A percentile compares a stretch with the other conserved stretches of the same genome.
Conservation (phyloP, 2,888 invertebrate species). For the Itoplectis maculator region DNA sequence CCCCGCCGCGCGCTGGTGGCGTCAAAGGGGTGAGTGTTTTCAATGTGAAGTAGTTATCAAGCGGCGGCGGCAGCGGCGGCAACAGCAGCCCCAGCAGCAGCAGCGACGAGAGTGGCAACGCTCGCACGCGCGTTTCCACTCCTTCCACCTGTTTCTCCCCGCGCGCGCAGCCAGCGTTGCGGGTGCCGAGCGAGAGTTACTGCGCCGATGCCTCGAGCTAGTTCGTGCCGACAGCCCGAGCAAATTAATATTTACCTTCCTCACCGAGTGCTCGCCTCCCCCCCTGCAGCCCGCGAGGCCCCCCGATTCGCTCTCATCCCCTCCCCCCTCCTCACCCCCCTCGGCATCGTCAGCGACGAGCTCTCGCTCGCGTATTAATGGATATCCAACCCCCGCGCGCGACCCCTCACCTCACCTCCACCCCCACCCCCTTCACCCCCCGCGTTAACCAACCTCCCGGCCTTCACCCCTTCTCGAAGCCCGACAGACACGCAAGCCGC, state of each 20-base stretch:
- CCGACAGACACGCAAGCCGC: slow-evolving; percentile 83
- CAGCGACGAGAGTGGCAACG: slow-evolving; percentile 44
- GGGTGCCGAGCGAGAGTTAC: slow-evolving; percentile 34
- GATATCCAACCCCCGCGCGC: slow-evolving; percentile 77
- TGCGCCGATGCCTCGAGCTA: slow-evolving; percentile 64
- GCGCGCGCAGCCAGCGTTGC: slow-evolving; percentile 38
- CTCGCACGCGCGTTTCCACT: slow-evolving; percentile 56
- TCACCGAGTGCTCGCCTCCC: slow-evolving; percentile 71
- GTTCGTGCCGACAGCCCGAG: slow-evolving; percentile 74
- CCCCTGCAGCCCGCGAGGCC: slow-evolving; percentile 65
- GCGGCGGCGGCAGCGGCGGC: too few species aligned
- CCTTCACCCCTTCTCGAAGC: slow-evolving; percentile 60
- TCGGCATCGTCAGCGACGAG: slow-evolving; percentile 72
- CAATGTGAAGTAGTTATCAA: slow-evolving; percentile 62
- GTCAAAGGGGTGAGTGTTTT: slow-evolving; percentile 58
- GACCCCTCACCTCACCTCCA: slow-evolving; percentile 54
- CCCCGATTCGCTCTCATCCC: slow-evolving; percentile 40
- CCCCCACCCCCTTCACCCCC: too few species aligned
- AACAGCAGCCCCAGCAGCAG: too few species aligned
- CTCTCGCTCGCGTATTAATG: slow-evolving; percentile 83
- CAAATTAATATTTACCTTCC: slow-evolving; percentile 84
- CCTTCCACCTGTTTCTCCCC: slow-evolving; percentile 62
- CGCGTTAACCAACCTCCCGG: slow-evolving; percentile 53
- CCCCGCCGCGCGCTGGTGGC: too few species aligned
- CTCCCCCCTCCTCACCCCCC: slow-evolving; percentile 38